Conservation (phyloP, 2,113 vertebrate genomes). For the Circaetus gallicus region DNA sequence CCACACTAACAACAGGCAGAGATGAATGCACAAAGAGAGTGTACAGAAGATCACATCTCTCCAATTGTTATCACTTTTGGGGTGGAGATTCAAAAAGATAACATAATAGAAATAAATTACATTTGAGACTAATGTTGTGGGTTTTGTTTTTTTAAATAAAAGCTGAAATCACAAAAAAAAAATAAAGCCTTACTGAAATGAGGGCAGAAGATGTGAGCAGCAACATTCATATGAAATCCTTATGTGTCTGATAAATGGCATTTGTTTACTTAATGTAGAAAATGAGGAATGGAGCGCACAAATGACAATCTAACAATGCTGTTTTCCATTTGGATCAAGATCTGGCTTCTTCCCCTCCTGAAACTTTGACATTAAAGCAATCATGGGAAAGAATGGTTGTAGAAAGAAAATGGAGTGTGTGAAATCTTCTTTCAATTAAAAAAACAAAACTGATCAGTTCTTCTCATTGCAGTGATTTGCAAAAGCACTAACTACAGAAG, state of each 20-base stretch:
- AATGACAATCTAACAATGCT: fast-evolving
- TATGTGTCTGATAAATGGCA: background rate
- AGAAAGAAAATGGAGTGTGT: background rate
- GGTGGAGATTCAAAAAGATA: background rate
- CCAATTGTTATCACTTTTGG: background rate
- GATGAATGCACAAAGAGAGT: background rate
- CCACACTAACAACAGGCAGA: fast-evolving
- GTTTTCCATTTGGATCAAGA: background rate
- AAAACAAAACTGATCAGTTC: background rate
- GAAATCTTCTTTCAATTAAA: background rate
- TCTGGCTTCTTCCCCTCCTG: background rate
- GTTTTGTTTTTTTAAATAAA: background rate
- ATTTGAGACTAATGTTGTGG: fast-evolving
- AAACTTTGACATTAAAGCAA: background rate
- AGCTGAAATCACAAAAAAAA: background rate
- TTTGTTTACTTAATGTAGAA: background rate
- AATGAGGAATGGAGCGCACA: background rate
- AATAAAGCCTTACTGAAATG: background rate
- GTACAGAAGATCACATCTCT: fast-evolving
- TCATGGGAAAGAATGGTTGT: background rate
- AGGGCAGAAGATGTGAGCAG: background rate
- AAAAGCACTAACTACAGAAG: background rate
- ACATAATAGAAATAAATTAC: background rate
- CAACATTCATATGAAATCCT: background rate
- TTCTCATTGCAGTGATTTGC: background rate